These are phyloP conservation scores for Tyto alba DNA, from an alignment of 2,113 vertebrate genomes.

Conservation along the genomic window DNA sequence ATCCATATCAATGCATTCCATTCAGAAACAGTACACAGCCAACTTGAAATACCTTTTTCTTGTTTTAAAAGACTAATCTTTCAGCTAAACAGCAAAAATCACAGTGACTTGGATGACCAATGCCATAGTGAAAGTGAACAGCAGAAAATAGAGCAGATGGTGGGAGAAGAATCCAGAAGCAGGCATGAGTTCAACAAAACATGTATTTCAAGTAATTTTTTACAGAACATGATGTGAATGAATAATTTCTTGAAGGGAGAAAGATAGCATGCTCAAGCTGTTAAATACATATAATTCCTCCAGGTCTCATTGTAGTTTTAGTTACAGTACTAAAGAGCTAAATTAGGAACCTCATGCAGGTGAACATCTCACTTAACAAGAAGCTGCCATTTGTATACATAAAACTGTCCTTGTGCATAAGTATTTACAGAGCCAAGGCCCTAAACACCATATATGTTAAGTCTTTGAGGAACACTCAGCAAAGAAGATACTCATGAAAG, in stretches of 20 bases:
- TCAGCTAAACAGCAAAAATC: background rate
- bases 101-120: background rate
- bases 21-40: background rate
- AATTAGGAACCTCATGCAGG: background rate
- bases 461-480: background rate
- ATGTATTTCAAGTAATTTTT: background rate
- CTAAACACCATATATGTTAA: background rate
- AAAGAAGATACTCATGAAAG: background rate
- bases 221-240: background rate
- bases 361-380: background rate
- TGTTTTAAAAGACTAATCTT: background rate
- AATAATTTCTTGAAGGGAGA: background rate
- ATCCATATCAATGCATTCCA: background rate
- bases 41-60: background rate
- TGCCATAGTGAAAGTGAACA: background rate
- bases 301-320: background rate
- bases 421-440: background rate
- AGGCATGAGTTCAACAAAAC: background rate
- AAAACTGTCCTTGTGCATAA: background rate
- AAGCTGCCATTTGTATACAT: background rate
- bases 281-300: background rate
- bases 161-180: background rate
- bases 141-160: background rate
- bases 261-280: background rate
- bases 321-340: background rate